Evolutionary conservation across 2,113 vertebrate species (phyloP), one percentile per base, ranked within the genome.

Genomic region (Notiomystis cincta): DNA sequence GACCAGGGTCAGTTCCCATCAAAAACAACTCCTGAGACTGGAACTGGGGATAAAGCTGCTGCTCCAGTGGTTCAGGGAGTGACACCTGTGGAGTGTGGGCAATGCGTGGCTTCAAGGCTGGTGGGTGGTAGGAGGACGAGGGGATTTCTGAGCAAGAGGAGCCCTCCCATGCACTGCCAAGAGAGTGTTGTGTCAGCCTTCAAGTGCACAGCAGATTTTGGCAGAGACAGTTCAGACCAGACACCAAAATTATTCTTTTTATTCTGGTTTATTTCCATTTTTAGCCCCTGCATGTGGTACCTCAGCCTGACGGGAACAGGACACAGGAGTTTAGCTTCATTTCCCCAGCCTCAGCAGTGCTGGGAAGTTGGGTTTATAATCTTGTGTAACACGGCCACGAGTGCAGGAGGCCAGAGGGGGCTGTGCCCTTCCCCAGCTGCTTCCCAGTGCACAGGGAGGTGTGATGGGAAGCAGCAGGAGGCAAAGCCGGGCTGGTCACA

Each of bases 381-480:
- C 37, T 13, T 12, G 4, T 18, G 38, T 64, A 37, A 81, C 1
- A 1, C 1, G 0, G 30, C 48, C 80, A 25, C 0, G 0, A 25
- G 25, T 62, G 62, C 56, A 30, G 51, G 61, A 79, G 69, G 51
- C 38, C 5, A 4, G 64, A 65, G 67, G 7, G 67, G 31, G 30
- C 37, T 2, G 3, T 73, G 58, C 15, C 28, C 76, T n/a, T 35
- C 62, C 47, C 51, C 51, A 40, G 13, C 38, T 42, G 67, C 56
- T 87, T 77, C 38, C 45, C 83, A 69, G 54, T 7, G 60, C 38
- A 23, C 20, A 1, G 22, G 38, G 23, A 61, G 38, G 25, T 24
- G 58, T 21, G 16, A 38, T 61, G 78, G 45, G 42, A 60, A 79
- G 73, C 50, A 79, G 76, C 76, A 38, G 86, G 87, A 89, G 73